Conservation (phyloP, 1,140 invertebrate genomes). For the Lethrus apterus region DNA sequence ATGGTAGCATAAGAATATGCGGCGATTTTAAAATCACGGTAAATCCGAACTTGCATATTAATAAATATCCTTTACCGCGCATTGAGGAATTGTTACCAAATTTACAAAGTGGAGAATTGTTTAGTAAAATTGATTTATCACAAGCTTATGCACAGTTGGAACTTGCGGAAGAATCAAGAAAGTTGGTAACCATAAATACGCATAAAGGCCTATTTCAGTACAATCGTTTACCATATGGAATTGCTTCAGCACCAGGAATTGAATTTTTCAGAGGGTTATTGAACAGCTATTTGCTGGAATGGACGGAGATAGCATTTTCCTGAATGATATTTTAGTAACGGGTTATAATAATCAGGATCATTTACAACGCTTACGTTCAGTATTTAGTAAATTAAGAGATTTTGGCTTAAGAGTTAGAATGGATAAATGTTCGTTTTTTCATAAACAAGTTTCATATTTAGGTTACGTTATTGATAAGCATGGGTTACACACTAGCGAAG, state of each 20-base stretch:
- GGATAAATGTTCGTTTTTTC: slow-evolving; percentile 14
- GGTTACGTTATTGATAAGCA: slow-evolving; percentile 12
- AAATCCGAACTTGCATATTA: slow-evolving; percentile 33
- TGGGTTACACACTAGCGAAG: slow-evolving; percentile 6
- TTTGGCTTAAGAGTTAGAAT: slow-evolving; percentile 9
- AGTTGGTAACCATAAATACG: slow-evolving; percentile 27
- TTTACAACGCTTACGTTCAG: background rate
- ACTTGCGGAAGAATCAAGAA: slow-evolving; percentile 29
- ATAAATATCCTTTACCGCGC: slow-evolving; percentile 35
- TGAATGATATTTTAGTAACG: slow-evolving; percentile 25
- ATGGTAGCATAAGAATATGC: slow-evolving; percentile 23
- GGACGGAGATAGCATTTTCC: slow-evolving; percentile 16
- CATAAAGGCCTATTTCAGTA: too few species aligned
- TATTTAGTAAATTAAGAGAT: slow-evolving; percentile 4
- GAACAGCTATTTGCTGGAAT: slow-evolving; percentile 16
- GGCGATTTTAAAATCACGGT: slow-evolving; percentile 40
- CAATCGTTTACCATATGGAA: too few species aligned
- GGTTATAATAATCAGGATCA: slow-evolving; percentile 6
- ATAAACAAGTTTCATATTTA: slow-evolving; percentile 5
- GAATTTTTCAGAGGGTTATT: too few species aligned
- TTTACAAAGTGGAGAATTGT: slow-evolving; percentile 26
- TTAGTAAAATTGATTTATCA: slow-evolving; percentile 33
- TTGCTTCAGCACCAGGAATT: too few species aligned
- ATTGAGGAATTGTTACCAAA: slow-evolving; percentile 32
- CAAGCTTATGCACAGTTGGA: slow-evolving; percentile 35